Evolutionary conservation across 2,888 invertebrate genomes (phyloP), one percentile per base, ranked within the genome.

Genomic region (Patella pellucida): DNA sequence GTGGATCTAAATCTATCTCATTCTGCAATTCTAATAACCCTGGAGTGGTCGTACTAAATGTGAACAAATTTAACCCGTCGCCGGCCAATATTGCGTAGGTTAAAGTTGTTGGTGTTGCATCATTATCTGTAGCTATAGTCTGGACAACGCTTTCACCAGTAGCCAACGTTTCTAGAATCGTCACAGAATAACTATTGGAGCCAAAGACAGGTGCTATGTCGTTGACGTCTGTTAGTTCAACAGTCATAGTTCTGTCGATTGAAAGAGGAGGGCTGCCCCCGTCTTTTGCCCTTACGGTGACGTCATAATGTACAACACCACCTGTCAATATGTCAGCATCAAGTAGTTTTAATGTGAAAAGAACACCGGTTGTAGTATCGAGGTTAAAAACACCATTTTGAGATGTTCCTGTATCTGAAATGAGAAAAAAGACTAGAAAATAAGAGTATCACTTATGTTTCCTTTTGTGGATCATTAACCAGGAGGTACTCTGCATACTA

Each of bases 301-400:
- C 68, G 68, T 79, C 80, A 77, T 82, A 85, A 67, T 80, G 81
- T 5, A 79, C 74, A 3, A 78, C 73, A 7, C 81, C 82, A 23
- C 62, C 62, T 12, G 62, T 62, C 3, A 23, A 68, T 27, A 31
- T 68, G 23, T 62, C 62, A n/a, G 68, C 52, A n/a, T 73, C 73
- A 14, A 73, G 19, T 31, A 19, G 12, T 52, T 52, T 68, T 14
- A 68, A 41, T 16, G 68, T 68, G 27, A 7, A 51, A 12, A 73
- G 68, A 62, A 4, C 52, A 16, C 73, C 73, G 3, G 68, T 68
- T 27, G 51, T 12, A 15, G n/a, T 52, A 27, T 54, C 68, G 12
- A 73, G 51, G 12, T 11, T 23, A 68, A 73, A 73, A 19, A 68
- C n/a, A 3, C 52, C 72, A 14, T 70, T 72, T 15, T 23, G 19